A percentile compares a stretch with the other conserved stretches of the same genome.
phyloP scores from a whole-genome alignment of 2,888 invertebrate genomes.

The Leucozona laternaria region DNA sequence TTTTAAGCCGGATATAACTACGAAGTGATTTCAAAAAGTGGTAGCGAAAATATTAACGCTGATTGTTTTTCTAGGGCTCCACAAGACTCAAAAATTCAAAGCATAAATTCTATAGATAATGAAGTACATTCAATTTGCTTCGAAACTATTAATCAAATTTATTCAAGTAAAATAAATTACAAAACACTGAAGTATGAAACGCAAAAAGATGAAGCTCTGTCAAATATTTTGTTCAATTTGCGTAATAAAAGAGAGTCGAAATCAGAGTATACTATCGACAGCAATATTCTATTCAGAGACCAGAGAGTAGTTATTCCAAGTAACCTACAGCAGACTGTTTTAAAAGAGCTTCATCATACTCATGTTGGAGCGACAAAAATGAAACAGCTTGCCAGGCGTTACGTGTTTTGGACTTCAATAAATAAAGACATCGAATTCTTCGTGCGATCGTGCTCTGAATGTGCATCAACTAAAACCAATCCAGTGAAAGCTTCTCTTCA shows the following conservation, averaged over 20 bases:
- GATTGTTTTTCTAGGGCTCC: constrained; percentile 71
- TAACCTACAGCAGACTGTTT: constrained; percentile 64
- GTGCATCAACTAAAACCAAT: constrained; percentile 59
- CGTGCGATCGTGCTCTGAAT: constrained; percentile 74
- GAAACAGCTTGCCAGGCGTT: constrained; percentile 74
- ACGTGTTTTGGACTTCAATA: constrained; percentile 63
- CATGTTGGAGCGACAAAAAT: constrained; percentile 78
- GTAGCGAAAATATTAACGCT: constrained; percentile 2
- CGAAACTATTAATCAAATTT: constrained; percentile 1
- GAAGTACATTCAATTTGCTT: neutral
- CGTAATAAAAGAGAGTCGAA: constrained; percentile 33
- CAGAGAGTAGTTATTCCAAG: constrained; percentile 72
- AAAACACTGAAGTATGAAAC: constrained; percentile 52
- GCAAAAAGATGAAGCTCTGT: constrained; percentile 44
- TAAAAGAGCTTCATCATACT: constrained; percentile 76
- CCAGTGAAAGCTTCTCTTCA: constrained; percentile 45
- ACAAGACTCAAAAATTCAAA: neutral
- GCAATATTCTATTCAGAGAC: constrained; percentile 72
- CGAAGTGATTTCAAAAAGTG: constrained; percentile 7
- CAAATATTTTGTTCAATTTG: constrained; percentile 51
- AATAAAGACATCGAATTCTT: constrained; percentile 78
- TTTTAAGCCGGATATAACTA: constrained; percentile 23
- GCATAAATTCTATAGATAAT: constrained; percentile 2
- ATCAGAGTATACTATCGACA: constrained; percentile 58
- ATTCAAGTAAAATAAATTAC: constrained; percentile 40